Evolutionary conservation across 2,113 vertebrate species (phyloP).

Genomic region (Ariopsis seemanni): DNA sequence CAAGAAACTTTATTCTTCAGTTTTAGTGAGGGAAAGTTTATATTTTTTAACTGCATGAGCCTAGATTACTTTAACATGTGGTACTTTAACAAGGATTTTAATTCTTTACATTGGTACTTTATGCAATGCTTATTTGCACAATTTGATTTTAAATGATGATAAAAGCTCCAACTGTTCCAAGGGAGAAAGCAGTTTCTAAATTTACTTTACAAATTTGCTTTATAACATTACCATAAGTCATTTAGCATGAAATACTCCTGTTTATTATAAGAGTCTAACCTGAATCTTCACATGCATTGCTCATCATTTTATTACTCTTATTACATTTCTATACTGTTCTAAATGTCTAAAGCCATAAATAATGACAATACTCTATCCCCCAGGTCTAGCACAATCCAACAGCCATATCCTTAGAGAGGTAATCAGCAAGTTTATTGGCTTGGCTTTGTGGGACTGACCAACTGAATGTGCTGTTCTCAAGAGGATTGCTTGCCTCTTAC

Average conservation of each 20-base stretch:
- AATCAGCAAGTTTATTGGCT: background rate
- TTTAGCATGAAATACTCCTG: background rate
- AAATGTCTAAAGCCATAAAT: background rate
- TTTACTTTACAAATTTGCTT: background rate
- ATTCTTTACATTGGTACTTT: conserved; percentile 8
- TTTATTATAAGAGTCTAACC: background rate
- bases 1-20: conserved; percentile 7
- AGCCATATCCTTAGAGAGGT: background rate
- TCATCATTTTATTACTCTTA: background rate
- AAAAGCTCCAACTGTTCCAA: background rate
- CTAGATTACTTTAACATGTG: background rate
- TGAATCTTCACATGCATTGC: background rate
- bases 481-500: background rate
- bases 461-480: background rate
- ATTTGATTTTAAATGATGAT: background rate
- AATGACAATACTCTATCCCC: background rate
- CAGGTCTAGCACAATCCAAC: background rate
- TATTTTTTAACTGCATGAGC: background rate
- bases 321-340: background rate
- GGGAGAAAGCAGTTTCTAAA: background rate
- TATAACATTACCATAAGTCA: background rate
- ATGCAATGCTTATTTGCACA: conserved; percentile 48
- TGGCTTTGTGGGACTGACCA: background rate
- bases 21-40: background rate
- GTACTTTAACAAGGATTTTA: background rate